A percentile compares a stretch with the other conserved stretches of the same genome.
Evolutionary conservation across 1,140 invertebrate species (phyloP).

Genomic region (Lineus longissimus): DNA sequence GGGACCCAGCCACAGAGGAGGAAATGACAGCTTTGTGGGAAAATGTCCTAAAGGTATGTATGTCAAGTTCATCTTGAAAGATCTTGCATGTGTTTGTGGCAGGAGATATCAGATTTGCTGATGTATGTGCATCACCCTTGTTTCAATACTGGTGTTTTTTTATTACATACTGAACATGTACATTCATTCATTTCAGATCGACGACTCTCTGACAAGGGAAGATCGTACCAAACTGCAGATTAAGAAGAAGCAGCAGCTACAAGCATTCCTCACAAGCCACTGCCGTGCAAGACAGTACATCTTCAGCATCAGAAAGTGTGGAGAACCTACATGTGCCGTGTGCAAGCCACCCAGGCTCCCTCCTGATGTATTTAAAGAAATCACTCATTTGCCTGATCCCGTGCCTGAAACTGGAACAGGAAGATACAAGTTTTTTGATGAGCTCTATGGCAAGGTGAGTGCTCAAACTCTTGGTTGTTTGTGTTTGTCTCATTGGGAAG

Average conservation of each 20-base stretch:
- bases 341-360: neutral
- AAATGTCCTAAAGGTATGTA: constrained; percentile 4
- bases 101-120: no score
- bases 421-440: constrained; percentile 15
- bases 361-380: neutral
- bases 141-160: no score
- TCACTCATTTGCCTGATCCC: constrained; percentile 17
- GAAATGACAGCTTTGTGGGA: constrained; percentile 8
- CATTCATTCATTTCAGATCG: neutral
- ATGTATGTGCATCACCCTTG: neutral
- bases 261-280: neutral
- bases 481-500: no score
- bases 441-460: constrained; percentile 13
- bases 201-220: neutral
- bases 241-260: constrained; percentile 5
- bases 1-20: constrained; percentile 9
- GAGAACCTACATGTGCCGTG: neutral
- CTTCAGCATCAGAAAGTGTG: neutral
- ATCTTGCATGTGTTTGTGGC: no score
- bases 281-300: neutral
- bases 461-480: no score
- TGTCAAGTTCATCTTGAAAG: neutral
- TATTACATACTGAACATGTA: no score
- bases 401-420: neutral
- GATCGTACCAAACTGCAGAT: neutral